These are phyloP conservation scores for Yponomeuta plumbellus DNA, from an alignment of 2,888 invertebrate genomes.

Conservation along the genomic window DNA sequence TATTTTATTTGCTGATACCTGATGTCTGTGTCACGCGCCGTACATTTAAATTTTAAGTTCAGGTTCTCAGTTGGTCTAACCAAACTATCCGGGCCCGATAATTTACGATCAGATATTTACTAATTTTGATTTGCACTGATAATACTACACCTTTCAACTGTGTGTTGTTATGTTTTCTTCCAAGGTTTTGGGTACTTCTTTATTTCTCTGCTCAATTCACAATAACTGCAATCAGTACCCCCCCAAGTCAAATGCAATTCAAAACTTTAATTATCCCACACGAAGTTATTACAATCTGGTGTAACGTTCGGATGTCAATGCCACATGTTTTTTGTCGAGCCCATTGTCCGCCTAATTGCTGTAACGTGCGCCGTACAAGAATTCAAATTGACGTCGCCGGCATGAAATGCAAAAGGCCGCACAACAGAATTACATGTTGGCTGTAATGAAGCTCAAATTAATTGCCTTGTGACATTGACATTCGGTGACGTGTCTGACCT, in stretches of 20 bases:
- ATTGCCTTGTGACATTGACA: constrained; percentile 10
- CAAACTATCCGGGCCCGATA: not conserved
- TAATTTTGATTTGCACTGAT: constrained; percentile 12
- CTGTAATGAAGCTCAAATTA: not conserved
- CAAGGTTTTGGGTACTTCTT: constrained; percentile 48
- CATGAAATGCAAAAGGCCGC: constrained; percentile 5
- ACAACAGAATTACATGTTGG: constrained; percentile 1
- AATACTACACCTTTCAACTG: constrained; percentile 3
- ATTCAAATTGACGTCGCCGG: constrained; percentile 1
- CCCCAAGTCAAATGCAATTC: not conserved
- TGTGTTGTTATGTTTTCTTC: constrained; percentile 27
- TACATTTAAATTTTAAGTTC: not conserved
- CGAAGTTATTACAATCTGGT: not conserved
- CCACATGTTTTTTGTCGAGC: constrained; percentile 40
- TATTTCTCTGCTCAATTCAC: constrained; percentile 12
- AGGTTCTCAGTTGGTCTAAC: not conserved
- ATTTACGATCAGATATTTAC: constrained; percentile 6
- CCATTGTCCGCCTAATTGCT: constrained; percentile 6
- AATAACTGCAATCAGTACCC: not conserved
- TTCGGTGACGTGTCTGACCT: constrained; percentile 34
- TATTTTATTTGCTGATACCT: constrained; percentile 31
- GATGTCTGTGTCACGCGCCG: constrained; percentile 45
- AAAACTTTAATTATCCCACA: not conserved
- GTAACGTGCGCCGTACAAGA: not conserved
- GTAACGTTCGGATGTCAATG: constrained; percentile 45